Base-by-base conservation (phyloP, 2,888 invertebrate species). In the Priocnemis perturbator region DNA sequence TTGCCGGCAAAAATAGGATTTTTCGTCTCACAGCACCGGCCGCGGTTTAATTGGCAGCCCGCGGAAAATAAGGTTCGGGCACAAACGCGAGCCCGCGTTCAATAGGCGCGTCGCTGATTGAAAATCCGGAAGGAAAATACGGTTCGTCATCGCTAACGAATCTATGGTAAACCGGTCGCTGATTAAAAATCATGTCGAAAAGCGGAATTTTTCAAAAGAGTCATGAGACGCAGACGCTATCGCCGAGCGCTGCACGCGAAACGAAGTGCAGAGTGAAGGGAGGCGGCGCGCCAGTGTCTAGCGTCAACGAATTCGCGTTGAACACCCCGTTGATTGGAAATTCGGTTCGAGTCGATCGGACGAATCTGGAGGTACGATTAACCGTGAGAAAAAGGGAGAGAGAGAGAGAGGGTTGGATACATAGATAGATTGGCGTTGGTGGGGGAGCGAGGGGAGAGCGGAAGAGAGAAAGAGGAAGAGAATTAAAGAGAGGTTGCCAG, bases 41-140 rank as follows among this genome's bases (percentile, higher is more conserved):
- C 26, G 26, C 26, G 26, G 26, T 5, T 37, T 37, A 37, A 37
- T 37, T 37, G 37, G 37, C 37, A 37, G 4, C 11, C 37, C 37
- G 37, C 1, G 4, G 11, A 37, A 37, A 9, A 37, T 37, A 37
- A 37, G 37, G 2, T 7, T 37, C 11, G 7, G 37, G 14, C 37
- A 11, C 7, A 37, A 37, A 11, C 37, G 11, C 11, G 11, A 9
- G 37, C 11, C 1, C 37, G 7, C 37, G 37, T 11, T 37, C 37
- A 11, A 37, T 37, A 37, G 14, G 4, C 11, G 37, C 14, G 50
- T 59, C 56, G 14, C 52, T n/a, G 26, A 57, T 59, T 67, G 57
- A 47, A 60, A 53, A 64, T 66, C 47, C 23, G 60, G 60, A 47
- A 60, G 14, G 30, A 45, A 66, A 44, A 58, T 62, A 56, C 52